phyloP scores from a whole-genome alignment of 2,113 vertebrate genomes.

The Syngnathus typhle region DNA sequence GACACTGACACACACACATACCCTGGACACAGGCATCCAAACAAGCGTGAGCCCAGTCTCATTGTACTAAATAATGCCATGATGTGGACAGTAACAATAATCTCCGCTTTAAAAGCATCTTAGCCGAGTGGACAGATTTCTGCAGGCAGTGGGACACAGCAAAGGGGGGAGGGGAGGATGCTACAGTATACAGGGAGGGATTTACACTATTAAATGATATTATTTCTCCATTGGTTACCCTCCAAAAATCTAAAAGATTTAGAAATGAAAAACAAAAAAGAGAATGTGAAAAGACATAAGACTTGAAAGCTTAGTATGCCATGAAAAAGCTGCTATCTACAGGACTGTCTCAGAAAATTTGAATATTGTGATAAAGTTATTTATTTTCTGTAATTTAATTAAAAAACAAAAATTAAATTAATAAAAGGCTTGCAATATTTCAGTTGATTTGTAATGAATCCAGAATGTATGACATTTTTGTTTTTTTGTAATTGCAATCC shows the following conservation, averaged over 20 bases:
- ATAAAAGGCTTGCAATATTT: no score
- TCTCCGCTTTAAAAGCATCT: slow-evolving; percentile 67
- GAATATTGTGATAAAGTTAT: no score
- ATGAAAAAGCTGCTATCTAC: no score
- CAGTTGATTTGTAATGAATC: no score
- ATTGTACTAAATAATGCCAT: slow-evolving; percentile 56
- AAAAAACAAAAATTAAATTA: no score
- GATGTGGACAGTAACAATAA: slow-evolving; percentile 60
- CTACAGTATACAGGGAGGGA: slow-evolving; percentile 45
- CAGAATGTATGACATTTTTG: no score
- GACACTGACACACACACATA: slow-evolving; percentile 9
- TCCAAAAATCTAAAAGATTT: slow-evolving; percentile 12
- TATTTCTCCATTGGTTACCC: slow-evolving; percentile 16
- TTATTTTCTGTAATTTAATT: no score
- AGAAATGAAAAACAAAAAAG: slow-evolving; percentile 16
- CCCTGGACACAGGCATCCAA: not conserved
- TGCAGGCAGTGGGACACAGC: slow-evolving; percentile 54
- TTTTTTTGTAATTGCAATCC: no score
- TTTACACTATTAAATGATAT: slow-evolving; percentile 45
- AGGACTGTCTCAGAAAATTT: no score
- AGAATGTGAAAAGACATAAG: slow-evolving; percentile 7
- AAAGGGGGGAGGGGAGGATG: slow-evolving; percentile 38
- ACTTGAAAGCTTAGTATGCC: not conserved
- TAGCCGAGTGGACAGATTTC: slow-evolving; percentile 65
- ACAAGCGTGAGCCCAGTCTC: slow-evolving; percentile 10